Percentiles rank a stretch among this genome's conserved stretches.
Evolutionary conservation across 2,797 vertebrate genomes (phyloP).

Genomic region (Chrysocyon brachyurus): DNA sequence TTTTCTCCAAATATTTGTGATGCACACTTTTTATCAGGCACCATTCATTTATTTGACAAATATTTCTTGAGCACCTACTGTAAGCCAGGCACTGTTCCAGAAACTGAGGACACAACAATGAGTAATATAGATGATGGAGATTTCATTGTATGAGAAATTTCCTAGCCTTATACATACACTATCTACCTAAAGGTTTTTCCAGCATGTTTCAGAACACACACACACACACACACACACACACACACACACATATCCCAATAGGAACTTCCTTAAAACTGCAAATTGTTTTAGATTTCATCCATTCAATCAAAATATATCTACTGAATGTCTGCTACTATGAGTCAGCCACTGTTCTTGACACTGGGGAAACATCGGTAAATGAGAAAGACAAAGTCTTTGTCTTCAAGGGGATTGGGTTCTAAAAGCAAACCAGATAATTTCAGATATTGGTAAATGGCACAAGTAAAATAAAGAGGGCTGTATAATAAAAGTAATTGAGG

Average conservation of each 20-base stretch:
- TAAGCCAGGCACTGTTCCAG: neutral
- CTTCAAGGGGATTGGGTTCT: neutral
- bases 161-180: neutral
- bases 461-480: neutral
- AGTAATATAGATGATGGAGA: neutral
- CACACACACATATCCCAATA: neutral
- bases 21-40: neutral
- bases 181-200: neutral
- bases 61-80: constrained; percentile 3
- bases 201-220: neutral
- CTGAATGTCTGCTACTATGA: neutral
- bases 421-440: constrained; percentile 1
- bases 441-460: neutral
- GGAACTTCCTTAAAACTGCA: neutral
- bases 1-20: constrained; percentile 18
- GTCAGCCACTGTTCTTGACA: neutral
- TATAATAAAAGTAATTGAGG: neutral
- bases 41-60: neutral
- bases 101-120: neutral
- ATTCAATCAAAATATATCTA: neutral
- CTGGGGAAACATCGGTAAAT: neutral
- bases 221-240: neutral
- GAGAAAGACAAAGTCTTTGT: neutral
- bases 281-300: neutral
- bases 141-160: neutral